Base-by-base conservation (phyloP, 1,140 invertebrate genomes). In the Bombyx mandarina region DNA sequence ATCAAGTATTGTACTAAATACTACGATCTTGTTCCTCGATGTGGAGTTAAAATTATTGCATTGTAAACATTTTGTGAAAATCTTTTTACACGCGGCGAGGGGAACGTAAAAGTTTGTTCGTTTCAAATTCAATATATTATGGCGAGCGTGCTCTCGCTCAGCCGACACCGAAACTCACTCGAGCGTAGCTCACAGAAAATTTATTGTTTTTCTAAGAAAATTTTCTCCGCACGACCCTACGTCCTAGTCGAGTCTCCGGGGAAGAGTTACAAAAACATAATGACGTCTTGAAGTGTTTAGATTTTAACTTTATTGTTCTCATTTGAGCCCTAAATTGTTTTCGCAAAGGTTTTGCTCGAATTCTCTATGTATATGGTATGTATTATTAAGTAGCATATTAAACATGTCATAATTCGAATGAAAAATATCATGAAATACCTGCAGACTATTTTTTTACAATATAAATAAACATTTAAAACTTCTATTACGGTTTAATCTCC, bases 101-200 rank as follows among this genome's bases (percentile, higher is more conserved):
- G 73, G 71, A 80, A 79, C 75, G 79, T 75, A 74, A 84, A 86
- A 87, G 77, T 87, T 87, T 85, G 82, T 85, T 82, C 82, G 79
- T 81, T 86, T 86, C 79, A 85, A 85, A 87, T 87, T 84, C 83
- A 87, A 87, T 87, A 87, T 87, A 85, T 87, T 87, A 87, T 77
- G 78, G 80, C 71, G 80, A 73, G 83, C 83, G 83, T 84, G 83
- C 80, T 78, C 79, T 76, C 83, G 78, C 75, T 83, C 79, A 79
- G 77, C 77, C 82, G 82, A 85, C 82, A 85, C 82, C 73, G 76
- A 84, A 85, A 84, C 79, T 82, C 83, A 82, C 78, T 85, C 82
- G 82, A 85, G 83, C 83, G 78, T 79, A 69, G 73, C 80, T 79
- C 78, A 73, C 75, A 75, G 79, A 79, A 83, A 85, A 86, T 86